These are phyloP conservation scores for Siphonodentalium dalli DNA, from an alignment of 2,888 invertebrate species.

Conservation along the genomic window DNA sequence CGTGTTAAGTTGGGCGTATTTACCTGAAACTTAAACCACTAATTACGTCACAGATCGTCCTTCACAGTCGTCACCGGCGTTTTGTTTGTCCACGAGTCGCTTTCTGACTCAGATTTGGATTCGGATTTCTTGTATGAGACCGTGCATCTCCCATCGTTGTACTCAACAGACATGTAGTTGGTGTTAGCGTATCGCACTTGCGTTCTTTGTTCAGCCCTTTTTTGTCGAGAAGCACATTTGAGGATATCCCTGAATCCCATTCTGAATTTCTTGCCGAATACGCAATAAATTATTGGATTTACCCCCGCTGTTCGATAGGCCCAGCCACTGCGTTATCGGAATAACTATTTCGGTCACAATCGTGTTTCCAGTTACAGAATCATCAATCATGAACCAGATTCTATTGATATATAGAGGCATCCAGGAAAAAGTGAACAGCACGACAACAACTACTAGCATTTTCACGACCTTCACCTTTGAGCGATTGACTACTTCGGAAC, in stretches of 20 bases:
- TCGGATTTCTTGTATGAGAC: too few relatives aligned
- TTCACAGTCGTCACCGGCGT: too few relatives aligned
- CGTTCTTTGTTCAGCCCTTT: constrained; percentile 15
- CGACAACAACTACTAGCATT: constrained; percentile 92
- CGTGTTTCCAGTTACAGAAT: constrained; percentile 17
- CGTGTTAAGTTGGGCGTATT: too few relatives aligned
- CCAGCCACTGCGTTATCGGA: constrained; percentile 92
- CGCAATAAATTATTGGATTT: constrained; percentile 92
- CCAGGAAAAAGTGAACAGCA: constrained; percentile 92
- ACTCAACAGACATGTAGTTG: constrained; percentile 46
- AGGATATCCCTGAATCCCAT: constrained; percentile 74
- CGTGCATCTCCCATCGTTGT: too few relatives aligned
- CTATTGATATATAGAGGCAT: constrained; percentile 86
- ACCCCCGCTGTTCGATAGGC: constrained; percentile 93
- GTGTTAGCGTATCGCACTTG: constrained; percentile 69
- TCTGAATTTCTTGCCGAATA: constrained; percentile 93
- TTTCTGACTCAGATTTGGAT: too few relatives aligned
- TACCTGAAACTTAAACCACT: too few relatives aligned
- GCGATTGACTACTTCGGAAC: constrained; percentile 70
- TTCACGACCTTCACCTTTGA: constrained; percentile 93
- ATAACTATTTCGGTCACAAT: constrained; percentile 72
- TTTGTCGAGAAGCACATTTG: constrained; percentile 23
- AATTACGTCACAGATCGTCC: too few relatives aligned
- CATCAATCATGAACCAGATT: constrained; percentile 76
- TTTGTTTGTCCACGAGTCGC: too few relatives aligned